Base-by-base conservation (phyloP, 2,797 vertebrate genomes). In the Brotula barbata region DNA sequence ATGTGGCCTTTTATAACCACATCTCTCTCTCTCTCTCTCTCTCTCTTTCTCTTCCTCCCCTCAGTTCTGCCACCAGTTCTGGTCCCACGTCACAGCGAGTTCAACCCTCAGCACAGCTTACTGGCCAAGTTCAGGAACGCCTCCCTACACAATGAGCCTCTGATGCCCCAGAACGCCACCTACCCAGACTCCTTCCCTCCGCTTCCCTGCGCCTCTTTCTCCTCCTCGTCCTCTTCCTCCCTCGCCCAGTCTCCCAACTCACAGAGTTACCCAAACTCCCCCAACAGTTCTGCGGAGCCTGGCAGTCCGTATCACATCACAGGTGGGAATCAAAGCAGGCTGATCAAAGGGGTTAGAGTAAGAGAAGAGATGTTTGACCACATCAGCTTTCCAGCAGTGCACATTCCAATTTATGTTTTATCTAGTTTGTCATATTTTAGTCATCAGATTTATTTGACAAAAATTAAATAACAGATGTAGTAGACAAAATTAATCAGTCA, bases 71-170 rank as follows among this genome's bases (percentile, higher is more conserved):
- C 96, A 22, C 97, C 97, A 0, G 96, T 99, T 39, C 89, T 98
- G 0, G 97, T 99, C 51, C 97, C 96, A 12, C 93, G 96, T 44
- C 96, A 99, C 89, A 98, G 96, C 0, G 97, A 99, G 84, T 98
- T 97, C 77, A 97, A 98, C 89, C 95, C 97, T 16, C 96, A 98
- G 73, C 96, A 98, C 91, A 99, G 97, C 81, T 90, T 99, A 13
- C 90, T 99, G 25, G 96, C 95, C 48, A 96, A 96, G 85, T 99
- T 99, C 86, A 89, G 95, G 68, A 95, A 94, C 9, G 80, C 96
- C 46, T 97, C 96, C 12, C 90, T 97, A 41, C 94, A 96, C 90
- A 96, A 89, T 0, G 96, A 98, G 84, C 95, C 95, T 0, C 92
- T 96, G 71, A 96, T 98, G 96, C 96, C 96, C 0, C 96, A 96